These are phyloP conservation scores for Erynnis tages DNA, from an alignment of 2,888 invertebrate genomes.

Conservation along the genomic window DNA sequence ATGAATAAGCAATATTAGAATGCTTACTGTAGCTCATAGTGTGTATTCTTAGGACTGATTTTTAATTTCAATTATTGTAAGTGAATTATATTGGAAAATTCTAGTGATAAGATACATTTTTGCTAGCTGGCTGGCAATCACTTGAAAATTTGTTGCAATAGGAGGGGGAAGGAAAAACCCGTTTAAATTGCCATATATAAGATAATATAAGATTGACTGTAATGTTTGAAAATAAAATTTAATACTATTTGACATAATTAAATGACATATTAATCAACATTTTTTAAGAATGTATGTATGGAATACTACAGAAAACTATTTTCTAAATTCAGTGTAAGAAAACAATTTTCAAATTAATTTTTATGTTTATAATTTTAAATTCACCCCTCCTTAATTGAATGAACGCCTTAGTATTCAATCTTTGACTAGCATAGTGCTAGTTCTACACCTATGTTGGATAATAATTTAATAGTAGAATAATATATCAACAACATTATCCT, in stretches of 20 bases:
- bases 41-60: slow-evolving; percentile 18
- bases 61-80: slow-evolving; percentile 15
- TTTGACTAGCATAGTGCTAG: background rate
- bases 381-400: too few relatives aligned
- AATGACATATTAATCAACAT: too few relatives aligned
- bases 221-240: too few relatives aligned
- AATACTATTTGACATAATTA: too few relatives aligned
- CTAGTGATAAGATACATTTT: slow-evolving; percentile 1
- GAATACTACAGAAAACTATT: too few relatives aligned
- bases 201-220: too few relatives aligned
- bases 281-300: too few relatives aligned
- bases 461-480: background rate
- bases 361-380: too few relatives aligned
- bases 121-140: slow-evolving; percentile 1
- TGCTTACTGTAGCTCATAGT: slow-evolving; percentile 11
- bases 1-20: slow-evolving; percentile 14
- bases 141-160: background rate
- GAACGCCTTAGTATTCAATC: too few relatives aligned
- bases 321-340: too few relatives aligned
- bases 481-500: background rate
- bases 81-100: slow-evolving; percentile 7
- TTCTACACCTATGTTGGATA: background rate
- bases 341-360: too few relatives aligned
- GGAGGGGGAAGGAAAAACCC: background rate
- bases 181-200: too few relatives aligned